Base-by-base conservation (phyloP, 2,888 invertebrate genomes). In the Plemyria rubiginata region DNA sequence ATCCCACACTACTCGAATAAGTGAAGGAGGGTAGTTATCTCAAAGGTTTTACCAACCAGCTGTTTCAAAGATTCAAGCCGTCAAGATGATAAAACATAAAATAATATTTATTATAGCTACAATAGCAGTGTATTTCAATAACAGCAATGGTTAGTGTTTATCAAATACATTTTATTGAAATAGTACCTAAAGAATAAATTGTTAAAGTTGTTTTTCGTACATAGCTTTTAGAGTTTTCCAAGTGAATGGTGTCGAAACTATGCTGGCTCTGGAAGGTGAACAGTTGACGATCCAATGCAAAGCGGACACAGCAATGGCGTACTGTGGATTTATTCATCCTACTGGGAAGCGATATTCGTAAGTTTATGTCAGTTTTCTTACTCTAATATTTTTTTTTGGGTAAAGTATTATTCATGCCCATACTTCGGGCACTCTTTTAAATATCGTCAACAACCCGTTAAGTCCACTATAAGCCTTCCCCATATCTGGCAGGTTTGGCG, bases 291-390 rank as follows among this genome's bases (percentile, higher is more conserved):
- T 93, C 65, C 78, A 85, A 68, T 93, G 92, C 65, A 82, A 80
- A 56, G 77, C 87, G 1, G 84, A 88, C 52, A 79, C 77, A 61
- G 82, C 87, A 0, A 87, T 93, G 81, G 78, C 82, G 0, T 92
- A 93, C 65, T 93, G 93, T 73, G 92, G 89, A 12, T 87, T 93
- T 58, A 77, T 86, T 43, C 85, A 92, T 75, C 90, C 92, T 0
- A 84, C 75, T 65, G 92, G 91, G 11, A 87, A 81, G 51, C 76
- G 92, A 80, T 92, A 78, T 76, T 89, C 92, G 92, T 92, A 78
- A 88, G 92, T 70, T n/a, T n/a, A n/a, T n/a, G n/a, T n/a, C n/a
- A n/a, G n/a, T n/a, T n/a, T n/a, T n/a, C n/a, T n/a, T n/a, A n/a
- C n/a, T n/a, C n/a, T n/a, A n/a, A n/a, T n/a, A n/a, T n/a, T n/a